Base-by-base conservation (phyloP, 1,140 invertebrate species). In the Bicyclus anynana region DNA sequence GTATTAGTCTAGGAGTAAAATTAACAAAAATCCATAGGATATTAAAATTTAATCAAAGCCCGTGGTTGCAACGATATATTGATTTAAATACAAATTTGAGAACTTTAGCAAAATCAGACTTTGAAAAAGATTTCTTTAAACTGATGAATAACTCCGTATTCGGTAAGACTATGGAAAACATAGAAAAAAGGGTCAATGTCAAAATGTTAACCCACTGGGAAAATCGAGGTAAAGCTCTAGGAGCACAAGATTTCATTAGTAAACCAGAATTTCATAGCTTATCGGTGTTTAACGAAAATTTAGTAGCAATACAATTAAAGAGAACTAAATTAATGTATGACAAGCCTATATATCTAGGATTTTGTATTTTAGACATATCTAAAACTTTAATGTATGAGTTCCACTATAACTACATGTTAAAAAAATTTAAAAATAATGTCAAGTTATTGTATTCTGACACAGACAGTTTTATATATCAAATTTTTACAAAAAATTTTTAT, bases 101-200 rank as follows among this genome's bases (percentile, higher is more conserved):
- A 71, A 73, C 64, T 53, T 38, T 65, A 16, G 77, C 89, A n/a
- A 77, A 52, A 53, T 84, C 80, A 63, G 69, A 83, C 12, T 91
- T 90, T 57, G 20, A 91, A 74, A 89, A 89, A 69, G 80, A 90
- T 69, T 89, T 91, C 67, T 90, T 71, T 58, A 90, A 91, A 72
- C 55, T 90, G 50, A 77, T 90, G 61, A 89, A 88, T 62, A 90
- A 90, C 70, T 90, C n/a, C n/a, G n/a, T n/a, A n/a, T n/a, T n/a
- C n/a, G n/a, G n/a, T n/a, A n/a, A n/a, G n/a, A n/a, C n/a, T n/a
- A n/a, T n/a, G n/a, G n/a, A n/a, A n/a, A 6, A 76, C 72, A 76
- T 59, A 89, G 26, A 20, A 77, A 17, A 76, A 61, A 6, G 26
- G 10, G 26, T 27, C 4, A 10, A 27, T 27, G 26, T 27, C 4